Conservation (phyloP, 1,140 invertebrate species). For the Contarinia nasturtii region DNA sequence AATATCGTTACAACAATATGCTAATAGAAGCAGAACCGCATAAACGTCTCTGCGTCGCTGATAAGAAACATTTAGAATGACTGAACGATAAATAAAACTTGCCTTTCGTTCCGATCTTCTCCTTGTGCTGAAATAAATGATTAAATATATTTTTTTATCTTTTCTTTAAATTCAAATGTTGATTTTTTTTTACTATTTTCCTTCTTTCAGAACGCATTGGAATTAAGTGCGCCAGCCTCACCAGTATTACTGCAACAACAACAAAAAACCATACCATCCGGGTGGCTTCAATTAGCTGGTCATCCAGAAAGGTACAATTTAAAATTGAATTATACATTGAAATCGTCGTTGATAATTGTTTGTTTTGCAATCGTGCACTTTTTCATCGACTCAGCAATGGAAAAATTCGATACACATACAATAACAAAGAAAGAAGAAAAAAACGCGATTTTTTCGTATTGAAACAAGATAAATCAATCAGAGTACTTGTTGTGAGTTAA, state of each 20-base stretch:
- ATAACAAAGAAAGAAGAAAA: no score
- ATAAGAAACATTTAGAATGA: not conserved
- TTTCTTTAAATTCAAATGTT: not conserved
- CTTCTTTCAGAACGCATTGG: slow-evolving; percentile 88
- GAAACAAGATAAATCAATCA: no score
- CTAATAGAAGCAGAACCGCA: not conserved
- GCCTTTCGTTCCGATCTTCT: slow-evolving; percentile 1
- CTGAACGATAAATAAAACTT: not conserved
- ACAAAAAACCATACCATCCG: slow-evolving; percentile 32
- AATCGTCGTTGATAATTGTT: no score
- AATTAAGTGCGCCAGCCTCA: slow-evolving; percentile 77
- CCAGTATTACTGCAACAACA: slow-evolving; percentile 47
- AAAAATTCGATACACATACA: no score
- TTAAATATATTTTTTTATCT: slow-evolving; percentile 7
- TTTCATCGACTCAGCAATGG: no score
- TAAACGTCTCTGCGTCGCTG: not conserved
- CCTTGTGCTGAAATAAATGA: not conserved
- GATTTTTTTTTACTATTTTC: slow-evolving; percentile 29
- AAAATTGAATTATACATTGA: not conserved
- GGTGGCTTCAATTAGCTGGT: slow-evolving; percentile 86
- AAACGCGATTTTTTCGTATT: no score
- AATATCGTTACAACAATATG: not conserved
- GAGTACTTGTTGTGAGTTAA: no score
- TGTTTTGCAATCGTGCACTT: no score
- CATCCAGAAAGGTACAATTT: slow-evolving; percentile 48